Conservation (phyloP, 2,113 vertebrate species). For the Dissostichus mawsoni region DNA sequence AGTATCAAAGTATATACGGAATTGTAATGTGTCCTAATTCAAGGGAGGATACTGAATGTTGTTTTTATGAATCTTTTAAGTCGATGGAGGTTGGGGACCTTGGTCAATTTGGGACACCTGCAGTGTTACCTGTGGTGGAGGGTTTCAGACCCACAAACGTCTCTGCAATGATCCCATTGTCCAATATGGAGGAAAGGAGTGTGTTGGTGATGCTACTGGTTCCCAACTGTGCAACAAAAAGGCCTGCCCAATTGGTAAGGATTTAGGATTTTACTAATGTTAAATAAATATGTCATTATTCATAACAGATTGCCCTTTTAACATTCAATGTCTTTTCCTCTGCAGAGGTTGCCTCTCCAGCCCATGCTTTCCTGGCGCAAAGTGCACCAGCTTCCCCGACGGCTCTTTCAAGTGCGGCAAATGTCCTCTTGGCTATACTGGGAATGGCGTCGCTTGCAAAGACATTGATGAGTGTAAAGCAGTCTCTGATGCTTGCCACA, state of each 20-base stretch:
- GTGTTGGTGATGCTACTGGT: conserved; percentile 85
- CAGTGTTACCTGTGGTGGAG: conserved; percentile 93
- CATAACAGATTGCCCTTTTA: background rate
- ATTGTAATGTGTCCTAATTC: background rate
- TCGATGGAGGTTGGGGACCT: conserved; percentile 96
- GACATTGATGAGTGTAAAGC: conserved; percentile 96
- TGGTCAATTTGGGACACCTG: conserved; percentile 97
- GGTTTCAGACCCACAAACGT: conserved; percentile 89
- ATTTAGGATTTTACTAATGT: background rate
- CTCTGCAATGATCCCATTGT: conserved; percentile 93
- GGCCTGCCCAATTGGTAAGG: conserved; percentile 82
- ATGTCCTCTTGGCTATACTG: conserved; percentile 92
- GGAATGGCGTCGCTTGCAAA: conserved; percentile 91
- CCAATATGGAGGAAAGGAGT: conserved; percentile 93
- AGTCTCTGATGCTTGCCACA: conserved; percentile 93
- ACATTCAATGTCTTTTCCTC: background rate
- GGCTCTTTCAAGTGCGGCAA: conserved; percentile 94
- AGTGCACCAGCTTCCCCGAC: conserved; percentile 92
- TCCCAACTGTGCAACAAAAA: conserved; percentile 90
- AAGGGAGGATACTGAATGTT: background rate
- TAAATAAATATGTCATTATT: background rate
- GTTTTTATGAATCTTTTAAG: conserved; percentile 75
- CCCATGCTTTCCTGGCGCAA: conserved; percentile 92
- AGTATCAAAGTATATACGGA: background rate
- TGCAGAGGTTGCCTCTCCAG: conserved; percentile 97